Conservation (phyloP, 2,888 invertebrate species). For the Horisme vitalbata region DNA sequence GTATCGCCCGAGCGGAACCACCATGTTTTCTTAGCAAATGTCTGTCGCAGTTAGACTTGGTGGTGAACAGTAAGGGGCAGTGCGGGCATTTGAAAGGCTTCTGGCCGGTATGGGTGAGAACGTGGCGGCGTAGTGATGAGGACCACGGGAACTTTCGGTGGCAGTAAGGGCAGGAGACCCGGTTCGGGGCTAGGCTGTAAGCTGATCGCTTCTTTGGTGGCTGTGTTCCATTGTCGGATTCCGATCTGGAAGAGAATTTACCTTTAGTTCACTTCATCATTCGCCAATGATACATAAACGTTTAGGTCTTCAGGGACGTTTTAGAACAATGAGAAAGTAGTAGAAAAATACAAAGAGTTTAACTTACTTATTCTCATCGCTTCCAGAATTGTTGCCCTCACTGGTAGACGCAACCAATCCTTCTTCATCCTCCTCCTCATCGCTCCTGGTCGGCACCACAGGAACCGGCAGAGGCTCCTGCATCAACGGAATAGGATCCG, state of each 20-base stretch:
- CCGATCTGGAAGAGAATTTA: slow-evolving; percentile 79
- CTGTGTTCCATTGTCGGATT: slow-evolving; percentile 81
- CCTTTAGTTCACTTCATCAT: neutral
- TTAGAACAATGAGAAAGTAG: too few species aligned
- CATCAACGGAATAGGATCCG: slow-evolving; percentile 63
- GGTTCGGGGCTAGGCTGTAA: slow-evolving; percentile 96
- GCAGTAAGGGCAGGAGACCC: slow-evolving; percentile 96
- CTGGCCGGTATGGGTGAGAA: slow-evolving; percentile 97
- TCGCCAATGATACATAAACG: too few species aligned
- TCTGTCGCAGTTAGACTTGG: slow-evolving; percentile 98
- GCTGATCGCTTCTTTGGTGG: slow-evolving; percentile 94
- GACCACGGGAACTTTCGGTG: slow-evolving; percentile 98
- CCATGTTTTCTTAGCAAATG: slow-evolving; percentile 94
- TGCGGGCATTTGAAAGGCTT: slow-evolving; percentile 98
- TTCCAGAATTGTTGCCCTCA: slow-evolving; percentile 92
- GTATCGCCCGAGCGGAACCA: slow-evolving; percentile 71
- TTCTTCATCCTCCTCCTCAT: slow-evolving; percentile 89
- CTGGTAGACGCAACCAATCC: slow-evolving; percentile 91
- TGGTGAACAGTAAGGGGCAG: slow-evolving; percentile 96
- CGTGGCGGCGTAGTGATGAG: slow-evolving; percentile 96
- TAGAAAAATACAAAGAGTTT: neutral
- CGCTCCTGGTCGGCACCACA: slow-evolving; percentile 75
- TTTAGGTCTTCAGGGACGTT: too few species aligned
- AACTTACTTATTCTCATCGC: slow-evolving; percentile 88
- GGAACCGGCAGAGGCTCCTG: slow-evolving; percentile 93